These are phyloP conservation scores for Zaprionus tsacasi DNA, from an alignment of 1,140 invertebrate genomes.

Conservation along the genomic window DNA sequence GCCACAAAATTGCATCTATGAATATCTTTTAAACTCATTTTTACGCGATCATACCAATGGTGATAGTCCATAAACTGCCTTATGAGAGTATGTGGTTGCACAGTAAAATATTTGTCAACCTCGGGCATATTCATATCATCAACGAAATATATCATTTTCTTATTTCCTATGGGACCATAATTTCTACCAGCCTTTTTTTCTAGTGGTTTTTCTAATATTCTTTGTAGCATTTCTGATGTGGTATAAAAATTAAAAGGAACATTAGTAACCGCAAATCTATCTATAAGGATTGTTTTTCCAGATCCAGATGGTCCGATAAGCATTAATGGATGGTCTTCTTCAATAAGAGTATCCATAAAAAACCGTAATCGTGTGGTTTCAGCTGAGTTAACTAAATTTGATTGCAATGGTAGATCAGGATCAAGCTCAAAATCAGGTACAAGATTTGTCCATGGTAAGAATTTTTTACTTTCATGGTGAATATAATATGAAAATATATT, in stretches of 20 bases:
- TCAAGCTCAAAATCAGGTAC: slow-evolving; percentile 93
- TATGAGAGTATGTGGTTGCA: slow-evolving; percentile 96
- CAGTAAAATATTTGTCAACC: slow-evolving; percentile 96
- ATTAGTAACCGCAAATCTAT: slow-evolving; percentile 89
- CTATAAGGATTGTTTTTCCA: slow-evolving; percentile 93
- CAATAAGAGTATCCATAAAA: slow-evolving; percentile 94
- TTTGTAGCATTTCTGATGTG: slow-evolving; percentile 95
- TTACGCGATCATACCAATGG: slow-evolving; percentile 95
- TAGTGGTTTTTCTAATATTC: slow-evolving; percentile 94
- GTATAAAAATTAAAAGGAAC: slow-evolving; percentile 98
- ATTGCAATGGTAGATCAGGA: slow-evolving; percentile 94
- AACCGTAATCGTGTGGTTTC: slow-evolving; percentile 94
- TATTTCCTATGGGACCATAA: slow-evolving; percentile 95
- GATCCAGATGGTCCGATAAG: slow-evolving; percentile 94
- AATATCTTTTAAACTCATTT: slow-evolving; percentile 95
- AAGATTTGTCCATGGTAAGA: slow-evolving; percentile 93
- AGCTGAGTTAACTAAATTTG: slow-evolving; percentile 92
- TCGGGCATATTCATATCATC: slow-evolving; percentile 99
- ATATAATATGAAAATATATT: slow-evolving; percentile 96
- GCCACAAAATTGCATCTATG: slow-evolving; percentile 96
- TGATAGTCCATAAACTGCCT: slow-evolving; percentile 96
- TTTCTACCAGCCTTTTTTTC: slow-evolving; percentile 98
- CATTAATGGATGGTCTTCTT: slow-evolving; percentile 93
- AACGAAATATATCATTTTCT: slow-evolving; percentile 96
- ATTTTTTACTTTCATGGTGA: slow-evolving; percentile 93